Evolutionary conservation across 2,113 vertebrate genomes (phyloP).

Genomic region (Sinocyclocheilus grahami): DNA sequence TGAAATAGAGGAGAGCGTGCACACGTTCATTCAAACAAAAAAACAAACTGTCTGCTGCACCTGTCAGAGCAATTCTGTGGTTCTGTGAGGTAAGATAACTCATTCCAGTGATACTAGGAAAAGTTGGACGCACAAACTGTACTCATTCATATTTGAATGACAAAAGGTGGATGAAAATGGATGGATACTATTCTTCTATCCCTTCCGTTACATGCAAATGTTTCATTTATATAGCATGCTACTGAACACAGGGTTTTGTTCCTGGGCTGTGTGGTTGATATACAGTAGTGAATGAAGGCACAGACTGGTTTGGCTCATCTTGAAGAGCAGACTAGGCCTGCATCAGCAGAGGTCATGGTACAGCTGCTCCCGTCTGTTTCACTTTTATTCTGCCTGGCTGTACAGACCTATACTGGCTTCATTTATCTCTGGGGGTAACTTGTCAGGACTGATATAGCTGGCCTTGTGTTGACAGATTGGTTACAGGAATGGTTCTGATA

Average conservation of each 20-base stretch:
- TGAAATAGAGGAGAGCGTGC: constrained; percentile 48
- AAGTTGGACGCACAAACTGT: constrained; percentile 46
- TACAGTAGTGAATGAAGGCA: background rate
- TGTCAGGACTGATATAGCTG: constrained; percentile 54
- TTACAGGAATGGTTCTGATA: constrained; percentile 52
- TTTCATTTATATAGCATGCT: background rate
- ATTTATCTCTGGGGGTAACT: constrained; percentile 59
- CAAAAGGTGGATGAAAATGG: background rate
- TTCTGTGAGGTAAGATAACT: constrained; percentile 65
- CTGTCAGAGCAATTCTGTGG: constrained; percentile 69
- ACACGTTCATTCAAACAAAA: constrained; percentile 60
- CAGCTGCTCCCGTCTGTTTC: constrained; percentile 70
- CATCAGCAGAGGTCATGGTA: constrained; percentile 57
- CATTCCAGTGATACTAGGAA: constrained; percentile 60
- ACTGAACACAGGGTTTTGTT: background rate
- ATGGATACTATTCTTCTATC: background rate
- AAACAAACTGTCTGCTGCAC: constrained; percentile 59
- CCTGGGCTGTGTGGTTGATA: background rate
- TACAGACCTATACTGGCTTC: constrained; percentile 52
- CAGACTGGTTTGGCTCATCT: background rate
- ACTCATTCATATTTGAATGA: constrained; percentile 3
- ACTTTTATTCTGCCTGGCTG: constrained; percentile 52
- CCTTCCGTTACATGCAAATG: background rate
- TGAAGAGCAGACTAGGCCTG: background rate
- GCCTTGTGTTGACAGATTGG: constrained; percentile 53